These are phyloP conservation scores for Cordylochernes scorpioides DNA, from an alignment of 2,888 invertebrate species.

Conservation along the genomic window DNA sequence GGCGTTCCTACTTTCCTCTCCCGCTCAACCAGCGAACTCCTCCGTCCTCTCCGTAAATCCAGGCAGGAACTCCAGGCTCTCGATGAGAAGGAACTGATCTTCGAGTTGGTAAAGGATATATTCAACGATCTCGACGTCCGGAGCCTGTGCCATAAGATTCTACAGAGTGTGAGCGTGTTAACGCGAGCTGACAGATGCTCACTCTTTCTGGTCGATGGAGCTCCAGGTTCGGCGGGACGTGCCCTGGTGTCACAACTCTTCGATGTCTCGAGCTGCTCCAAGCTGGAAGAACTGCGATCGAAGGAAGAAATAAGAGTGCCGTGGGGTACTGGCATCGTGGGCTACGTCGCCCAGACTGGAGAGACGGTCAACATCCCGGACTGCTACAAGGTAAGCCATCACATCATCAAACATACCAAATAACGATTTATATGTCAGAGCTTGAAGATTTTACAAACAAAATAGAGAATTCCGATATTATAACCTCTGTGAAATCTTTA, in stretches of 20 bases:
- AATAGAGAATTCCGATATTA: no score
- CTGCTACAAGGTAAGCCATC: slow-evolving; percentile 44
- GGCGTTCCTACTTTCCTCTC: slow-evolving; percentile 68
- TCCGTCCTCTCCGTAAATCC: slow-evolving; percentile 7
- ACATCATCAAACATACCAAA: no score
- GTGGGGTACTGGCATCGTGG: slow-evolving; percentile 84
- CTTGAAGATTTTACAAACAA: no score
- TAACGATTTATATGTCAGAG: no score
- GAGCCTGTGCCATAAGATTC: slow-evolving; percentile 77
- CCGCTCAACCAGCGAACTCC: background rate
- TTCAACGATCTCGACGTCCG: slow-evolving; percentile 83
- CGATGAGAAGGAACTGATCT: slow-evolving; percentile 77
- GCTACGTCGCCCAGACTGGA: slow-evolving; percentile 73
- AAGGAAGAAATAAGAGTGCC: slow-evolving; percentile 74
- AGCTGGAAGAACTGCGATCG: slow-evolving; percentile 68
- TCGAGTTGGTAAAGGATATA: slow-evolving; percentile 85
- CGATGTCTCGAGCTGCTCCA: slow-evolving; percentile 76
- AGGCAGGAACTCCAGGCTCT: slow-evolving; percentile 42
- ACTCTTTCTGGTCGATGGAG: slow-evolving; percentile 37
- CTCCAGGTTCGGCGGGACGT: slow-evolving; percentile 29
- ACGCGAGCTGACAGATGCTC: slow-evolving; percentile 77
- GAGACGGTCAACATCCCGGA: slow-evolving; percentile 81
- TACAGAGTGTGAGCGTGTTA: slow-evolving; percentile 67
- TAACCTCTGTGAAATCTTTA: no score
- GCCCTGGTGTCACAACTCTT: slow-evolving; percentile 75